Percentiles rank a stretch among this genome's conserved stretches.
phyloP scores from a whole-genome alignment of 2,113 vertebrate species.

The Todiramphus saurophagus region DNA sequence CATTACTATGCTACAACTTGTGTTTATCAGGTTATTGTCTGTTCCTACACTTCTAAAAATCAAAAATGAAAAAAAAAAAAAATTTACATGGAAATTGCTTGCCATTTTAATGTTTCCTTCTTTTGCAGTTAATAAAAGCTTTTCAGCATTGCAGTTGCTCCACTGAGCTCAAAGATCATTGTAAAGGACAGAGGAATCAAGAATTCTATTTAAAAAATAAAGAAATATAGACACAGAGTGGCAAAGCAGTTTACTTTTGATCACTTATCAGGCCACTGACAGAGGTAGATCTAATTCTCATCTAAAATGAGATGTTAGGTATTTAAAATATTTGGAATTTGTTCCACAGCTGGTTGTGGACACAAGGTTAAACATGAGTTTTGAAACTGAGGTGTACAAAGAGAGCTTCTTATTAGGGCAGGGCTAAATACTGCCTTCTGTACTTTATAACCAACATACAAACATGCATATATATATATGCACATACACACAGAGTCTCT shows the following conservation, averaged over 20 bases:
- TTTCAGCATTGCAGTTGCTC: background rate
- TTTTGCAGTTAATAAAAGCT: background rate
- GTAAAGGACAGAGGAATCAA: background rate
- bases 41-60: background rate
- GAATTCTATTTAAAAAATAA: background rate
- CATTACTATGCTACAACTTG: fast-evolving
- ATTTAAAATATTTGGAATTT: background rate
- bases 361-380: background rate
- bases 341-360: background rate
- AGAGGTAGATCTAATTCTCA: background rate
- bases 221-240: background rate
- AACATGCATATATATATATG: no score
- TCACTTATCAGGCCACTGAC: background rate
- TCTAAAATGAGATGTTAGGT: background rate
- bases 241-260: background rate
- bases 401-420: background rate
- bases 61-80: background rate
- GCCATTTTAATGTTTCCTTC: background rate
- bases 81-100: background rate
- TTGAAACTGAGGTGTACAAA: background rate
- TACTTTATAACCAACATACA: background rate
- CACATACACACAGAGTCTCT: no score
- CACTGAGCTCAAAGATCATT: background rate
- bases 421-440: background rate
- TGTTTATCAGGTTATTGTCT: background rate